Conservation (phyloP, 2,888 invertebrate species). For the Adelognathus sp. region DNA sequence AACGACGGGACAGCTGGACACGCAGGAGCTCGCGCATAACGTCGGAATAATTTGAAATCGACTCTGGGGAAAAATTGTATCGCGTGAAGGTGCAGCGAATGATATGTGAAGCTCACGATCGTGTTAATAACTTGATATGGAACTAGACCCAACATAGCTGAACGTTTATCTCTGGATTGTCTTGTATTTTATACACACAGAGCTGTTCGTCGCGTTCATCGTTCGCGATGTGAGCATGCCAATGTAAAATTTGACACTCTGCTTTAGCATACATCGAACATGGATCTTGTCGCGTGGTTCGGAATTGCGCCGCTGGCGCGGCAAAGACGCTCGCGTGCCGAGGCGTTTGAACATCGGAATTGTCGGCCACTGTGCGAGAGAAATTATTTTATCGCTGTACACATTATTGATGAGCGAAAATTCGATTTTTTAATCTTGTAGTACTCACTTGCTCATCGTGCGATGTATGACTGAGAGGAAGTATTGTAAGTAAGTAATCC, state of each 20-base stretch:
- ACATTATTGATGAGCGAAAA: no score
- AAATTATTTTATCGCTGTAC: not conserved
- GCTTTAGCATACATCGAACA: not conserved
- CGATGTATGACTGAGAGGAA: no score
- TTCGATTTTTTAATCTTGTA: no score
- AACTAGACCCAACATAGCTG: not conserved
- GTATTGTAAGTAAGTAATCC: no score
- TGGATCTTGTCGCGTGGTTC: not conserved
- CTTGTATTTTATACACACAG: no score
- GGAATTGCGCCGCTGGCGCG: not conserved
- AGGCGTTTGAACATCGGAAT: not conserved
- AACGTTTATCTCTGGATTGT: not conserved
- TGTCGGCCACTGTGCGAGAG: not conserved
- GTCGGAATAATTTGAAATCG: slow-evolving; percentile 54
- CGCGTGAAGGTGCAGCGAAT: not conserved
- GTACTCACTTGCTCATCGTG: no score
- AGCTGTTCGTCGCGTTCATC: not conserved
- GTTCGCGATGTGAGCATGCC: not conserved
- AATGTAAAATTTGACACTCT: not conserved
- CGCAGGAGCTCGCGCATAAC: slow-evolving; percentile 54
- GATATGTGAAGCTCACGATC: not conserved
- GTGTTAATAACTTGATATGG: slow-evolving; percentile 4
- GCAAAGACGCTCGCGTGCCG: not conserved
- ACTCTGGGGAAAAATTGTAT: slow-evolving; percentile 4
- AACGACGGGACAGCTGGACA: slow-evolving; percentile 57